Evolutionary conservation across 1,140 invertebrate species (phyloP), one percentile per base, ranked within the genome.

Genomic region (Ceratina calcarata): DNA sequence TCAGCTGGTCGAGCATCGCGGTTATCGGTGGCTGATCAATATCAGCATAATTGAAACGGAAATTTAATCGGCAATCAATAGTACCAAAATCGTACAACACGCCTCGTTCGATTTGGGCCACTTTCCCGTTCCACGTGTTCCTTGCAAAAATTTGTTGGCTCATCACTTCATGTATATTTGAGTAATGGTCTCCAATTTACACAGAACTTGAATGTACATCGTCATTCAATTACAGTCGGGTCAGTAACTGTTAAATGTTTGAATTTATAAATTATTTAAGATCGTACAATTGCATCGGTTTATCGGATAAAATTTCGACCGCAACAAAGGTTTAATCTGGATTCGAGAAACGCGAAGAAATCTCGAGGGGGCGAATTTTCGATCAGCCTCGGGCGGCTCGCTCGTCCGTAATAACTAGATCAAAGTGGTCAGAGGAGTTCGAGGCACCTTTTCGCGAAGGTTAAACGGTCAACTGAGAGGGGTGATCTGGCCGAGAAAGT

Each of bases 381-480:
- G 51, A 72, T 72, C 68, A 20, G 22, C 18, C 60, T 3, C 60
- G 16, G 32, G 64, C 15, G n/a, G 57, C 8, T 55, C 45, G 69
- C n/a, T 78, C 69, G 51, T 0, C 16, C 49, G 60, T 72, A 72
- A 78, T 78, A 78, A 78, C 76, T 78, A 58, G 68, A 78, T 78
- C 76, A 78, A 78, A 78, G 68, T 16, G 60, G 45, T 20, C 18
- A 45, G 64, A 37, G 45, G 49, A 69, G 66, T 49, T 64, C 58
- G 69, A 72, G 49, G 10, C 37, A 2, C 37, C 37, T 45, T 45
- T 45, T 45, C 37, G 37, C 37, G 37, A 45, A 37, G 16, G 24
- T 60, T 20, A 2, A 37, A 37, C 10, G n/a, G 55, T 13, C 55
- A 57, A 45, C 37, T 18, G 45, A 15, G n/a, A 16, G 16, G 15